phyloP scores from a whole-genome alignment of 2,888 invertebrate genomes.

The Drosophila prolongata region DNA sequence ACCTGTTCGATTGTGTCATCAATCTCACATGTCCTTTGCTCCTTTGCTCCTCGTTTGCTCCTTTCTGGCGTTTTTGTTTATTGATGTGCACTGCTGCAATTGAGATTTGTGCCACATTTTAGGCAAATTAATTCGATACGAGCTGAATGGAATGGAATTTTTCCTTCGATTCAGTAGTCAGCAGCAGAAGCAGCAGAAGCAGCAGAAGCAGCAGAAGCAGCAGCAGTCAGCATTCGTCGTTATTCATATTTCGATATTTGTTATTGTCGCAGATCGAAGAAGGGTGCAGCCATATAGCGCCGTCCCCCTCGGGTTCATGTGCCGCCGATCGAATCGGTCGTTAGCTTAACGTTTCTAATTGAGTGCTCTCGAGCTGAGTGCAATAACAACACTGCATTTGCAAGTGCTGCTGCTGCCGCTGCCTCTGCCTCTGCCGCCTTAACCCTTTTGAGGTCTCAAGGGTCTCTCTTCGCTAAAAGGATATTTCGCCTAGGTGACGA shows the following conservation, averaged over 20 bases:
- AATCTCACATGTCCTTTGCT: conserved; percentile 61
- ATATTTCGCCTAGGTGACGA: conserved; percentile 14
- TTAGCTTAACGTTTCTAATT: conserved; percentile 41
- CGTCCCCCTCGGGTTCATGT: conserved; percentile 15
- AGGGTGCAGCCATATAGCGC: conserved; percentile 6
- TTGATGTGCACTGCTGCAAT: conserved; percentile 26
- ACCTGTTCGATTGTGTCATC: conserved; percentile 66
- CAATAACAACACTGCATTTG: conserved; percentile 34
- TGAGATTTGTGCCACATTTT: conserved; percentile 60
- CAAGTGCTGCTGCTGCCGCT: background rate
- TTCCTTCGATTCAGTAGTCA: no score
- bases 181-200: no score
- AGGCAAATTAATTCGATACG: conserved; percentile 61
- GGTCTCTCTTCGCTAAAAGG: conserved; percentile 20
- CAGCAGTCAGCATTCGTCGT: no score
- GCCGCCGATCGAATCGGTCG: conserved; percentile 28
- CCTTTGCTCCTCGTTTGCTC: conserved; percentile 27
- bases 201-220: no score
- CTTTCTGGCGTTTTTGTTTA: conserved; percentile 32
- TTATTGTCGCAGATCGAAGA: conserved; percentile 15
- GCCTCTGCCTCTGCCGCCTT: conserved; percentile 10
- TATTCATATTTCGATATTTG: background rate
- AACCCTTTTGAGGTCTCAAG: conserved; percentile 30
- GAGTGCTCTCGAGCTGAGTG: conserved; percentile 41
- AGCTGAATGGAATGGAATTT: conserved; percentile 5